Conservation (phyloP, 2,888 invertebrate genomes). For the Hypomecis punctinalis region DNA sequence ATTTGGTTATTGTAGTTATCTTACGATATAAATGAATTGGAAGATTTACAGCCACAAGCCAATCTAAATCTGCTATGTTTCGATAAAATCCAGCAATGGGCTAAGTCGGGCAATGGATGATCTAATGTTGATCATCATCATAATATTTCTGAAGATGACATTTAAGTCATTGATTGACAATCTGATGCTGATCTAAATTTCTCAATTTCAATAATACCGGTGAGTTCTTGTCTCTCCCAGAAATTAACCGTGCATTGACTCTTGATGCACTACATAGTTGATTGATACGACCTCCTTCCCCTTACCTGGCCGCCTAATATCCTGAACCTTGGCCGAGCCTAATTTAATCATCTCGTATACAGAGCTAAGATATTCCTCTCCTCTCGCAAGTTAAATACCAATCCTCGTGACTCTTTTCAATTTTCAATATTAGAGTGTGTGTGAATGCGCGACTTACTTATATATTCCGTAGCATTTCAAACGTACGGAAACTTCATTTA, state of each 20-base stretch:
- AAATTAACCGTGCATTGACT: constrained; percentile 10
- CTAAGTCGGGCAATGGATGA: too few species aligned
- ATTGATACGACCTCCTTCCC: background rate
- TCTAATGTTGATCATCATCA: too few species aligned
- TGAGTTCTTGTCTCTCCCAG: constrained; percentile 4
- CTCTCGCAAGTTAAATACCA: background rate
- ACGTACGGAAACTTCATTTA: constrained; percentile 16
- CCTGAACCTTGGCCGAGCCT: background rate
- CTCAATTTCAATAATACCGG: too few species aligned
- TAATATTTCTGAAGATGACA: too few species aligned
- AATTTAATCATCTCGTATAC: background rate
- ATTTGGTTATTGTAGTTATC: too few species aligned
- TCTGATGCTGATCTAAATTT: too few species aligned
- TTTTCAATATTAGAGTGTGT: background rate
- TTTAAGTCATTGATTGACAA: too few species aligned
- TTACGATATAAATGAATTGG: too few species aligned
- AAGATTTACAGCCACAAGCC: too few species aligned
- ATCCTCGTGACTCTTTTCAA: background rate
- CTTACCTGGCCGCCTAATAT: background rate
- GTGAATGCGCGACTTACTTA: background rate
- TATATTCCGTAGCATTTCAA: constrained; percentile 5
- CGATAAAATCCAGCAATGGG: too few species aligned
- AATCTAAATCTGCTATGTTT: too few species aligned
- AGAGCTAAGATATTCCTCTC: background rate
- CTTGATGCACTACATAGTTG: background rate